Conservation (phyloP, 2,113 vertebrate species). For the Jaculus jaculus region DNA sequence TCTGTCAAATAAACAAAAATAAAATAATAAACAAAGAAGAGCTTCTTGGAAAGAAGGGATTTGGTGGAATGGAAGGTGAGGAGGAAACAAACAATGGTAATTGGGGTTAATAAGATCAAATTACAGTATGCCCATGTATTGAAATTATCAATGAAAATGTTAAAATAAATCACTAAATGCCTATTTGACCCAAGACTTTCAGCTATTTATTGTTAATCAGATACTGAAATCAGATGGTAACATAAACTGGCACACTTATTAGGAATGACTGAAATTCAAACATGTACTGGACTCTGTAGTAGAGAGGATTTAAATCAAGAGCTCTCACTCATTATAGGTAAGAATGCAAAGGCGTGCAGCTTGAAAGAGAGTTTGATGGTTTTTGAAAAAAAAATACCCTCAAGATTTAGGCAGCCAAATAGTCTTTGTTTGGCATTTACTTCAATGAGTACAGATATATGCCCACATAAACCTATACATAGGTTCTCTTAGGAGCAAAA, state of each 20-base stretch:
- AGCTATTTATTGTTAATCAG: not conserved
- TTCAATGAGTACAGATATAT: not conserved
- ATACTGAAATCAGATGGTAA: not conserved
- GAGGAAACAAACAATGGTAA: too few relatives aligned
- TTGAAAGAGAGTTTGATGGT: not conserved
- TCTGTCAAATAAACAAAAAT: too few relatives aligned
- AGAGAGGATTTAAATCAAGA: not conserved
- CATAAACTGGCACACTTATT: not conserved
- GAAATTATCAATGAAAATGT: too few relatives aligned
- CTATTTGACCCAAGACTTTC: not conserved
- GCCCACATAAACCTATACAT: not conserved
- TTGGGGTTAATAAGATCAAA: too few relatives aligned
- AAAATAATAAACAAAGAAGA: too few relatives aligned
- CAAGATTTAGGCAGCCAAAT: too few relatives aligned
- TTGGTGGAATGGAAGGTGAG: too few relatives aligned
- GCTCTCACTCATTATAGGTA: not conserved
- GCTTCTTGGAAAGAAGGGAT: too few relatives aligned
- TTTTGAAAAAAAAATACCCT: constrained; percentile 1
- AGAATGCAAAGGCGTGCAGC: not conserved
- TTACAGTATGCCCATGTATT: too few relatives aligned
- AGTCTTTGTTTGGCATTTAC: not conserved
- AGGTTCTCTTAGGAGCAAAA: not conserved
- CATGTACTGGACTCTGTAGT: not conserved
- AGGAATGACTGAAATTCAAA: not conserved
- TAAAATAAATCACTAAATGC: too few relatives aligned